A percentile compares a stretch with the other conserved stretches of the same genome.
Conservation (phyloP, 1,140 invertebrate species). For the Ladona fulva region DNA sequence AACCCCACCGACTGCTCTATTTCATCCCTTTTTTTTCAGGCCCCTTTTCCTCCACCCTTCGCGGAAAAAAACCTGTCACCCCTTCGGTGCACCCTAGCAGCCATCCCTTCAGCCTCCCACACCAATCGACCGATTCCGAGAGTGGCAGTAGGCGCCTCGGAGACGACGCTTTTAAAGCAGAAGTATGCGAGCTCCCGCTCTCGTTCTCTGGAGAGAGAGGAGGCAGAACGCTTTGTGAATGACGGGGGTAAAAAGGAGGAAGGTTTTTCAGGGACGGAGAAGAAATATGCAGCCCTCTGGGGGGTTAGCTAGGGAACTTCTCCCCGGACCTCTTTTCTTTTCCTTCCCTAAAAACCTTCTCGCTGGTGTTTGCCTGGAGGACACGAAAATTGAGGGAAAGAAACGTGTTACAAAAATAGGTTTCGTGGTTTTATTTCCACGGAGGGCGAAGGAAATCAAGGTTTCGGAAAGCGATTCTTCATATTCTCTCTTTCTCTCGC, state of each 20-base stretch:
- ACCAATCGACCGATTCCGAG: not conserved
- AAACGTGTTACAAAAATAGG: not conserved
- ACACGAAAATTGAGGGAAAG: not conserved
- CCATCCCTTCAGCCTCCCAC: not conserved
- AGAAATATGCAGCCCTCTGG: not conserved
- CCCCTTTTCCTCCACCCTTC: too few relatives aligned
- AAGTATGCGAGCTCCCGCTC: not conserved
- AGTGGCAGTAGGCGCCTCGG: not conserved
- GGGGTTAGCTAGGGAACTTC: not conserved
- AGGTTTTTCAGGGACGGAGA: not conserved
- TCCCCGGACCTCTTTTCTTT: not conserved
- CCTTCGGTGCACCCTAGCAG: not conserved
- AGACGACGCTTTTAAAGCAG: constrained; percentile 4
- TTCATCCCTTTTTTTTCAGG: not conserved
- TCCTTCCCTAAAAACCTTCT: not conserved
- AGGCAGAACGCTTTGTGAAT: not conserved
- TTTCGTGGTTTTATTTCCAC: too few relatives aligned
- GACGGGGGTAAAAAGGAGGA: not conserved
- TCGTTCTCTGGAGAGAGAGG: not conserved
- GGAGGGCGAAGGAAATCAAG: not conserved
- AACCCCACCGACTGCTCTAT: not conserved
- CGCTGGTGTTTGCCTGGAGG: not conserved
- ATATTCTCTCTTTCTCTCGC: not conserved
- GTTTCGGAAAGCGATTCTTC: not conserved
- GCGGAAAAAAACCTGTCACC: too few relatives aligned